phyloP scores from a whole-genome alignment of 2,797 vertebrate species.

The Sebastes iracundus region DNA sequence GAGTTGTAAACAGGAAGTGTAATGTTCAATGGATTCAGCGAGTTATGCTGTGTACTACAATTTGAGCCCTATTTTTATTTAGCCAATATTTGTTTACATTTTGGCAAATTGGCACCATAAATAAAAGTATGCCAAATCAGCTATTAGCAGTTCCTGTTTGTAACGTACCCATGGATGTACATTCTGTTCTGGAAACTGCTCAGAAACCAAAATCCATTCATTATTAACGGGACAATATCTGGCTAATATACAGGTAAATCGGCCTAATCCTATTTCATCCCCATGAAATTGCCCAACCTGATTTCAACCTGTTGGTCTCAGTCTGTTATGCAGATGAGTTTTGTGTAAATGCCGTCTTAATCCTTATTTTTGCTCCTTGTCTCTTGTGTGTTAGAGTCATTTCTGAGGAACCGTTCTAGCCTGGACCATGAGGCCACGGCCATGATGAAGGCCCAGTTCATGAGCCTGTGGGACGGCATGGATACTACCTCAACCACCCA shows the following conservation, averaged over 20 bases:
- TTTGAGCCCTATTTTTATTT: background rate
- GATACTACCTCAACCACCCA: slow-evolving; percentile 80
- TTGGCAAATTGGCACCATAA: no score
- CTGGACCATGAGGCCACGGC: slow-evolving; percentile 87
- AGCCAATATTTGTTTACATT: no score
- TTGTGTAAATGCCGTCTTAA: background rate
- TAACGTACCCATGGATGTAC: no score
- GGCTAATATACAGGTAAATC: background rate
- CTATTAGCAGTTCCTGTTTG: no score
- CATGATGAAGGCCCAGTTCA: slow-evolving; percentile 91
- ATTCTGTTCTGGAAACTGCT: no score
- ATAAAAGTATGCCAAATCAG: no score
- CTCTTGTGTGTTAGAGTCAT: slow-evolving; percentile 76
- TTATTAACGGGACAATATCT: background rate
- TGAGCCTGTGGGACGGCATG: slow-evolving; percentile 89
- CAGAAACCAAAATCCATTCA: background rate
- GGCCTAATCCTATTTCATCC: slow-evolving; percentile 3
- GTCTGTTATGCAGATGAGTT: background rate
- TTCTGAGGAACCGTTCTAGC: slow-evolving; percentile 85
- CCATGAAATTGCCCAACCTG: background rate
- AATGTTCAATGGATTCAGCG: background rate
- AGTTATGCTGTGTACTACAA: background rate
- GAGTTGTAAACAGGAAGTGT: background rate
- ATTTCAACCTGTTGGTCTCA: background rate
- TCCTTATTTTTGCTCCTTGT: background rate